Conservation (phyloP, 2,888 invertebrate species). For the Globia sparganii region DNA sequence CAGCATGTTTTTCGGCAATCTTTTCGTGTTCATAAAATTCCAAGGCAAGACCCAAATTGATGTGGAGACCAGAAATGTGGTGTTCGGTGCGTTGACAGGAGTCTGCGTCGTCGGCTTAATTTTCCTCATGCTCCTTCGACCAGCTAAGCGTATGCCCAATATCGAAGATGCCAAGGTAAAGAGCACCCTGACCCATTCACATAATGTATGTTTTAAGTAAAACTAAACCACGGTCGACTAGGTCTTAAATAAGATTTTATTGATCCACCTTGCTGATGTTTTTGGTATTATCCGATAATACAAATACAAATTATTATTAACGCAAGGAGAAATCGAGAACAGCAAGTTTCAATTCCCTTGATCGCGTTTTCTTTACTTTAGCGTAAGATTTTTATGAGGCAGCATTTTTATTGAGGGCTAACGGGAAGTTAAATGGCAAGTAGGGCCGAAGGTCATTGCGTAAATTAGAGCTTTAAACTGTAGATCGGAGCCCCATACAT, state of each 20-base stretch:
- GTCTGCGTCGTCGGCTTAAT: conserved; percentile 93
- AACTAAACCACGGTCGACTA: conserved; percentile 53
- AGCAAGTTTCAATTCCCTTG: conserved; percentile 42
- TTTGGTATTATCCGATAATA: conserved; percentile 49
- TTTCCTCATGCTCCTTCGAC: conserved; percentile 92
- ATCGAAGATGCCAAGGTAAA: conserved; percentile 86
- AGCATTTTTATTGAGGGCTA: conserved; percentile 47
- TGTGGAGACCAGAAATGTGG: conserved; percentile 92
- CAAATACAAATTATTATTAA: conserved; percentile 41
- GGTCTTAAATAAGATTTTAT: conserved; percentile 52
- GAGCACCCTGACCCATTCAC: conserved; percentile 36
- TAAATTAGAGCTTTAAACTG: not conserved
- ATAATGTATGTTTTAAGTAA: conserved; percentile 37
- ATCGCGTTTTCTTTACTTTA: conserved; percentile 42
- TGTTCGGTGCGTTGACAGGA: conserved; percentile 95
- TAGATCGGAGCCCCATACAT: not conserved
- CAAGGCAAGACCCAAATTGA: conserved; percentile 94
- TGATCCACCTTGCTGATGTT: conserved; percentile 45
- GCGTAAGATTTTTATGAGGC: conserved; percentile 40
- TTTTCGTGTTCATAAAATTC: conserved; percentile 98
- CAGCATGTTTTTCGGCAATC: conserved; percentile 98
- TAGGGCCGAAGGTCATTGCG: conserved; percentile 22
- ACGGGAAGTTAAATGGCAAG: conserved; percentile 27
- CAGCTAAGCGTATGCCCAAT: conserved; percentile 83
- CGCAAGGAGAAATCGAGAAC: conserved; percentile 34